phyloP scores from a whole-genome alignment of 2,888 invertebrate species.

The Scaptomyza tumidula region DNA sequence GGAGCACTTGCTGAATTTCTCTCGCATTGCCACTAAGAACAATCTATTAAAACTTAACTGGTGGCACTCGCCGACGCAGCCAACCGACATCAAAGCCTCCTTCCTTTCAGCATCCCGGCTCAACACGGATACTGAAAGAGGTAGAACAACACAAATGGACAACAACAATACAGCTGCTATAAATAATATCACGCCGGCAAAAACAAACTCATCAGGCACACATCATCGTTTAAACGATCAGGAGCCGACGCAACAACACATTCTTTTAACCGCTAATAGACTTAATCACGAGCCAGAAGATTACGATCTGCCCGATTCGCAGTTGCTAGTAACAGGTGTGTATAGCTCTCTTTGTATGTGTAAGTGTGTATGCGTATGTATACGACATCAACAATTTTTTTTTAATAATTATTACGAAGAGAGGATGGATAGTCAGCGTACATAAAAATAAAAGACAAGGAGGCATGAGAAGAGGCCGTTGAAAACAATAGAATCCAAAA shows the following conservation, averaged over 20 bases:
- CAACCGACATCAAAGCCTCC: conserved; percentile 30
- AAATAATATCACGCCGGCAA: conserved; percentile 39
- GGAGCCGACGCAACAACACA: neutral
- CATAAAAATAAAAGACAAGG: neutral
- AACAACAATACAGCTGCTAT: conserved; percentile 42
- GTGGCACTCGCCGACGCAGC: conserved; percentile 74
- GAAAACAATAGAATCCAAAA: no score
- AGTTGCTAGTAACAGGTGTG: conserved; percentile 61
- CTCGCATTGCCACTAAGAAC: conserved; percentile 69
- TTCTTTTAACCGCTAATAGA: conserved; percentile 1
- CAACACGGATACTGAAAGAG: neutral
- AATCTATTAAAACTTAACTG: conserved; percentile 76
- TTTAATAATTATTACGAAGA: neutral
- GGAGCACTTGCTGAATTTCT: conserved; percentile 15
- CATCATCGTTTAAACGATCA: conserved; percentile 5
- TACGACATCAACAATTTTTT: neutral
- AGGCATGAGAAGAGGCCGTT: neutral
- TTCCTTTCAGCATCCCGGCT: conserved; percentile 1
- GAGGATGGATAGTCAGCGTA: neutral
- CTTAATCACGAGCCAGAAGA: conserved; percentile 35
- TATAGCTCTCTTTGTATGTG: neutral
- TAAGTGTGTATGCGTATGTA: neutral
- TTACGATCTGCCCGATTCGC: conserved; percentile 53
- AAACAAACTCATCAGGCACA: conserved; percentile 19
- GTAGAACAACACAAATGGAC: conserved; percentile 22